Percentiles rank a stretch among this genome's conserved stretches.
These are phyloP conservation scores for Istiophorus platypterus DNA, from an alignment of 2,113 vertebrate genomes.

Conservation along the genomic window DNA sequence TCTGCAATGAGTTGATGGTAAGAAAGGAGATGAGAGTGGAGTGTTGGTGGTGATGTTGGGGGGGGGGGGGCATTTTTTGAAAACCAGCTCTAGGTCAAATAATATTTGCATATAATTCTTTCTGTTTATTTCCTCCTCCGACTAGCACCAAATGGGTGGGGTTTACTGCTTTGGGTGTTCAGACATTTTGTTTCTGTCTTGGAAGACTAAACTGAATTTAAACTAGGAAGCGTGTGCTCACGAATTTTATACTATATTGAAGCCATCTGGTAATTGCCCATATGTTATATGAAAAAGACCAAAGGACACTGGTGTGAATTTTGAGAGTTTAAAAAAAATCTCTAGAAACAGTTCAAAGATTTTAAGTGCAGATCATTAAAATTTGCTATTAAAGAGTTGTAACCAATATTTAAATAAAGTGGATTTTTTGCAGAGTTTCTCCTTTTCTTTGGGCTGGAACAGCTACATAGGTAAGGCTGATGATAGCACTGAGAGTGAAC, in stretches of 20 bases:
- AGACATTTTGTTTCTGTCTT: conserved; percentile 33
- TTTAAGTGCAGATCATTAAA: background rate
- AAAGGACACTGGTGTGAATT: background rate
- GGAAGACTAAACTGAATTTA: background rate
- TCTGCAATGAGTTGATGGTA: conserved; percentile 28
- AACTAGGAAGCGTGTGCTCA: background rate
- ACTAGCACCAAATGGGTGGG: background rate
- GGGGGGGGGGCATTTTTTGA: conserved; percentile 9
- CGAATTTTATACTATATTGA: conserved; percentile 2
- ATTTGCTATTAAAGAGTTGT: background rate
- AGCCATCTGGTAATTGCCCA: conserved; percentile 2
- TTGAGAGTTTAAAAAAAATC: background rate
- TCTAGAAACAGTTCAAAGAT: background rate
- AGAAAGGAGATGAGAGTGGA: background rate
- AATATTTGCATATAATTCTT: conserved; percentile 40
- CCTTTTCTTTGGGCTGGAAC: no score
- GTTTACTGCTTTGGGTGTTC: background rate
- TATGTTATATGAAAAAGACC: background rate
- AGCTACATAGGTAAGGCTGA: no score
- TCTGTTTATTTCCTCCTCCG: conserved; percentile 17
- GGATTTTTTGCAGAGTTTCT: no score
- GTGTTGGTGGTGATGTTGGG: background rate
- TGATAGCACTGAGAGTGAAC: no score
- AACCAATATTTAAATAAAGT: background rate
- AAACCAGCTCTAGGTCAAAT: conserved; percentile 37